A percentile compares a stretch with the other conserved stretches of the same genome.
These are phyloP conservation scores for Rhegmatorhina hoffmannsi DNA, from an alignment of 2,113 vertebrate genomes.

Conservation along the genomic window DNA sequence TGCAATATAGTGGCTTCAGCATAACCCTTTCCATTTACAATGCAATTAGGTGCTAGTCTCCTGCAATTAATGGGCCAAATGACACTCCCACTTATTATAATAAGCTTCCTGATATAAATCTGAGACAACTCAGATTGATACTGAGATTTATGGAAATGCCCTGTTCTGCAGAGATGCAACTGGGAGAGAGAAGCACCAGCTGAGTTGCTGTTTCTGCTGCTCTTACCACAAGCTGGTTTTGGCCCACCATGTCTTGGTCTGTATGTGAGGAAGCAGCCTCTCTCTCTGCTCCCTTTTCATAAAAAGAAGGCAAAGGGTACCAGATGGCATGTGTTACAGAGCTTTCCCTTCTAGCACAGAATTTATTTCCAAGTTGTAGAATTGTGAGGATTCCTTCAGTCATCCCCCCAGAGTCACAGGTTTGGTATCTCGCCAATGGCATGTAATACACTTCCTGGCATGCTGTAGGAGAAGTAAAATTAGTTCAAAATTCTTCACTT, in stretches of 20 bases:
- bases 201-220: neutral
- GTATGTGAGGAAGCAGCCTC: neutral
- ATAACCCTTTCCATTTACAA: neutral
- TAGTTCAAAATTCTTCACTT: constrained; percentile 55
- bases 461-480: constrained; percentile 57
- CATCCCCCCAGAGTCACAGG: constrained; percentile 62
- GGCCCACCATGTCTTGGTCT: neutral
- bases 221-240: neutral
- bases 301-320: constrained; percentile 8
- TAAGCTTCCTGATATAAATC: constrained; percentile 1
- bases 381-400: constrained; percentile 68
- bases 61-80: constrained; percentile 28
- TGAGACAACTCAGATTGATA: neutral
- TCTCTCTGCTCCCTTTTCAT: neutral
- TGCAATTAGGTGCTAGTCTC: constrained; percentile 27
- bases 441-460: constrained; percentile 63
- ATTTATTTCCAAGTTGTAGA: constrained; percentile 61
- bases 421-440: constrained; percentile 66
- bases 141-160: neutral
- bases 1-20: neutral
- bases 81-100: constrained; percentile 2
- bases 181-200: neutral
- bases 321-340: constrained; percentile 55
- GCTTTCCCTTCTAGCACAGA: constrained; percentile 39
- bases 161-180: neutral